Percentiles rank a stretch among this genome's conserved stretches.
Evolutionary conservation across 2,113 vertebrate species (phyloP).

Genomic region (Oncorhynchus keta): DNA sequence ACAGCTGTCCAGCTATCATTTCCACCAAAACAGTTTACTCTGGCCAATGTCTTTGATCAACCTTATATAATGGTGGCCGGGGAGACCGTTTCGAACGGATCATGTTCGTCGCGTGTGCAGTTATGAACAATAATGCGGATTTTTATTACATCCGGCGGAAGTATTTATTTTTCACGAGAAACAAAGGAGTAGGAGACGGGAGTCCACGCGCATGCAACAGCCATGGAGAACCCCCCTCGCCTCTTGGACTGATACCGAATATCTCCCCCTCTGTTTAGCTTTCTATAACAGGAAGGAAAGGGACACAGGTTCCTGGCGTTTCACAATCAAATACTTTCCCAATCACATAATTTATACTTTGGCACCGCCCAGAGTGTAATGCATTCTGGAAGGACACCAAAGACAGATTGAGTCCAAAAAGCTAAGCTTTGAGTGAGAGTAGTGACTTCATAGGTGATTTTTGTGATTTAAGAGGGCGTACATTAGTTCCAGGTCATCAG

Average conservation of each 20-base stretch:
- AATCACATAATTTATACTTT: slow-evolving; percentile 30
- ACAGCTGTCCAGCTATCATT: slow-evolving; percentile 66
- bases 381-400: slow-evolving; percentile 39
- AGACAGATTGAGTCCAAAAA: slow-evolving; percentile 20
- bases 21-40: slow-evolving; percentile 56
- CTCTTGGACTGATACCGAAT: slow-evolving; percentile 48
- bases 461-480: slow-evolving; percentile 32
- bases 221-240: slow-evolving; percentile 33
- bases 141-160: slow-evolving; percentile 77
- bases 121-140: slow-evolving; percentile 71
- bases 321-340: slow-evolving; percentile 37
- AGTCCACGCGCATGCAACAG: slow-evolving; percentile 37
- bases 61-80: slow-evolving; percentile 61
- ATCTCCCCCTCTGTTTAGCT: neutral
- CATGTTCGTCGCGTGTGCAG: slow-evolving; percentile 70
- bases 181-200: slow-evolving; percentile 54
- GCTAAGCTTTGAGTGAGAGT: neutral
- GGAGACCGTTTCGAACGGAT: slow-evolving; percentile 66
- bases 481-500: slow-evolving; percentile 18
- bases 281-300: slow-evolving; percentile 52
- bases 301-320: slow-evolving; percentile 37
- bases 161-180: slow-evolving; percentile 76
- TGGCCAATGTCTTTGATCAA: slow-evolving; percentile 70
- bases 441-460: slow-evolving; percentile 3
- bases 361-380: slow-evolving; percentile 40